Conservation (phyloP, 2,888 invertebrate species). For the Calephelis perditalis region DNA sequence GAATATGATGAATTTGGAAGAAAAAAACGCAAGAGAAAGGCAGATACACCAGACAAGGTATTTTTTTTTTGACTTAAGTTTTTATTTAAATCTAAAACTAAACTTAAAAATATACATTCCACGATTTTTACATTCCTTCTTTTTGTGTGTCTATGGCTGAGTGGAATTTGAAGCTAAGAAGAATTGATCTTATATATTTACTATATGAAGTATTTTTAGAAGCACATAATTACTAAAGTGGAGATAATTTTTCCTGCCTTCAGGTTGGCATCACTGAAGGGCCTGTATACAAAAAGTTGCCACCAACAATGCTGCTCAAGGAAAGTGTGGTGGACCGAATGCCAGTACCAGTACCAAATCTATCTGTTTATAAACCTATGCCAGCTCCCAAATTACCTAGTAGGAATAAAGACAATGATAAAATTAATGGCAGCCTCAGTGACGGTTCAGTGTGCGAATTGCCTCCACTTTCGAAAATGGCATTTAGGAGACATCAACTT, state of each 20-base stretch:
- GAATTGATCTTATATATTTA: slow-evolving; percentile 58
- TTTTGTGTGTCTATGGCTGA: slow-evolving; percentile 52
- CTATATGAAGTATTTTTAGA: slow-evolving; percentile 58
- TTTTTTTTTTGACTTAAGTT: slow-evolving; percentile 17
- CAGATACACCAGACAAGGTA: slow-evolving; percentile 46
- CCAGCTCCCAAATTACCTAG: slow-evolving; percentile 43
- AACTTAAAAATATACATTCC: slow-evolving; percentile 3
- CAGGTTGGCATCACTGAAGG: slow-evolving; percentile 78
- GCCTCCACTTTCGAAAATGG: slow-evolving; percentile 45
- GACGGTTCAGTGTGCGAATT: slow-evolving; percentile 61
- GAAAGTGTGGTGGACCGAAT: slow-evolving; percentile 53
- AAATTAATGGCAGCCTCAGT: slow-evolving; percentile 57
- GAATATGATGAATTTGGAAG: slow-evolving; percentile 97
- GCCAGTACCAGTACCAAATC: slow-evolving; percentile 48
- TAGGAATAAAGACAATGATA: slow-evolving; percentile 42
- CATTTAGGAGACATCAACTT: slow-evolving; percentile 47
- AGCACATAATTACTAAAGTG: slow-evolving; percentile 76
- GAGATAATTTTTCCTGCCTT: slow-evolving; percentile 78
- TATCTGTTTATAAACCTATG: slow-evolving; percentile 42
- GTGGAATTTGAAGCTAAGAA: slow-evolving; percentile 71
- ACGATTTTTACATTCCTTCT: slow-evolving; percentile 15
- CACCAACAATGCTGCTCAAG: slow-evolving; percentile 66
- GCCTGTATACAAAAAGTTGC: slow-evolving; percentile 70
- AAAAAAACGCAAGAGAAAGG: slow-evolving; percentile 76
- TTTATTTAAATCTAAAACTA: slow-evolving; percentile 8